Base-by-base conservation (phyloP, 2,113 vertebrate species). In the Ctenodactylus gundi region DNA sequence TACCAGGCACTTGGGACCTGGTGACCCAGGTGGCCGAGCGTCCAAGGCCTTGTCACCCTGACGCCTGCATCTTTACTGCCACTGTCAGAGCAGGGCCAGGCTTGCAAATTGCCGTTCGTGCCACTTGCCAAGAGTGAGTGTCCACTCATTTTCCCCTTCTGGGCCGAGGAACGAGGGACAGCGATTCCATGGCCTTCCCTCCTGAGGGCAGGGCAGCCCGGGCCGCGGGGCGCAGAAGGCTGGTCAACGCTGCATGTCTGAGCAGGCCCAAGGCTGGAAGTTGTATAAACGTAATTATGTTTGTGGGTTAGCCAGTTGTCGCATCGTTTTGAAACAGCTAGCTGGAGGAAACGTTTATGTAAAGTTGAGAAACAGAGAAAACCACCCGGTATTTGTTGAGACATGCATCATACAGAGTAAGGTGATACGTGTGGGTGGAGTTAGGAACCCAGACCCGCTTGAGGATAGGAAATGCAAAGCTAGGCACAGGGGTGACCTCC, bases 41-140 rank as follows among this genome's bases (percentile, higher is more conserved):
- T 83, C 73, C 80, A 85, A 55, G 82, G 20, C 36, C 60, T 72
- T 13, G 3, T 34, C 29, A n/a, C 10, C 62, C 46, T 6, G 0
- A 53, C 18, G 13, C 34, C 8, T 39, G 81, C 72, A 68, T 85
- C 82, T 93, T 88, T 25, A 82, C 84, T 73, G 92, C 88, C 76
- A 88, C 88, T 68, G 44, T 25, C 70, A 85, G 86, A 85, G 57
- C 44, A 51, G 17, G 11, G 78, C 96, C 95, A 94, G 41, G 23
- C 77, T 93, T 85, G 68, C 86, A 85, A 76, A 88, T 3, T 85
- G 86, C 86, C 86, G 90, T 89, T 88, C n/a, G 11, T 65, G 80
- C 41, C 62, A 72, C 80, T 94, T 91, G 90, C 93, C 86, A 94
- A 91, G 68, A 93, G 64, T 8, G 34, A 80, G 60, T 53, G 67